Base-by-base conservation (phyloP, 1,140 invertebrate species). In the Cardiocondyla obscurior region DNA sequence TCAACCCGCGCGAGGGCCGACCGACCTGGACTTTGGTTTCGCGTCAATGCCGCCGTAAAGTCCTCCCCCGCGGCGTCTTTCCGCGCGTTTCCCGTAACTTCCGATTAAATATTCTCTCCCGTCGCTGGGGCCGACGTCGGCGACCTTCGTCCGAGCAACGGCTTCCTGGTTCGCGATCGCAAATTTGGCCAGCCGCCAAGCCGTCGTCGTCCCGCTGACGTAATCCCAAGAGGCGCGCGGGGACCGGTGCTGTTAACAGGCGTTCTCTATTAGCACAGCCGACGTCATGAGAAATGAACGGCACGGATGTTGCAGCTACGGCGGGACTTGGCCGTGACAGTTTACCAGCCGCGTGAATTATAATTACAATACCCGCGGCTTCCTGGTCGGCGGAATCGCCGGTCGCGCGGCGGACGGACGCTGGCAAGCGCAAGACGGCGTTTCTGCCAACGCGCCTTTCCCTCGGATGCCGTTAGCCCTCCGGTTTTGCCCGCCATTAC, bases 211-310 rank as follows among this genome's bases (percentile, higher is more conserved):
- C 14, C 14, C 8, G 33, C 16, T 64, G 36, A 46, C 39, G 72
- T 62, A 62, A 28, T 62, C n/a, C 16, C 3, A 3, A 25, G 39
- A 33, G 19, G 4, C 39, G 5, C 55, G 42, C 36, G n/a, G n/a
- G n/a, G n/a, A n/a, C n/a, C n/a, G 12, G 22, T 55, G 33, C 55
- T 30, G 73, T 60, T 60, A n/a, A 60, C 53, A 53, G 12, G 19
- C 36, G 19, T 51, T 65, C 28, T 36, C 28, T 36, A n/a, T 53
- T 16, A 64, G 7, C 12, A 25, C 36, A 30, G 25, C 44, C 42
- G 73, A 76, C 73, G 73, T 49, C 33, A 62, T 62, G 33, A 42
- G 74, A 55, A 79, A 79, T 53, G 74, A 67, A 42, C 62, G 16
- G 30, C 33, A 22, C 10, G n/a, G 16, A 25, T 25, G 42, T 25